Evolutionary conservation across 2,797 vertebrate species (phyloP).

Genomic region (Callimico goeldii): DNA sequence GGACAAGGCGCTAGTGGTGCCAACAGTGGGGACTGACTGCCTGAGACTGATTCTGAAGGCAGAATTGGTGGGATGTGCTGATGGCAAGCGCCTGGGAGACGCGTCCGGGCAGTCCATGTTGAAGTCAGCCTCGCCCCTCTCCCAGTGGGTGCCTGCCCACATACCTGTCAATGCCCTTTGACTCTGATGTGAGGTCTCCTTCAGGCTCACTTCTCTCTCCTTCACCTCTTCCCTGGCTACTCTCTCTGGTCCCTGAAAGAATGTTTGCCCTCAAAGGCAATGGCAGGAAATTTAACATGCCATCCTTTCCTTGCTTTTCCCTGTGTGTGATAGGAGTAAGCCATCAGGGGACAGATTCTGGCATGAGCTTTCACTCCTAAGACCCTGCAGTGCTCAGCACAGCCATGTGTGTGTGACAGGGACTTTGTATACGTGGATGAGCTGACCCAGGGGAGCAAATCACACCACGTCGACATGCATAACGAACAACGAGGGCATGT

Average conservation of each 20-base stretch:
- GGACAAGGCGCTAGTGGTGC: accelerated
- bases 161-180: neutral
- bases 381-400: accelerated
- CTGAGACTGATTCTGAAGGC: neutral
- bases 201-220: accelerated
- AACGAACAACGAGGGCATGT: neutral
- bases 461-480: neutral
- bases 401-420: accelerated
- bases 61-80: neutral
- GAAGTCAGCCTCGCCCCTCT: neutral
- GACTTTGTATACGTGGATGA: accelerated
- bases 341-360: neutral
- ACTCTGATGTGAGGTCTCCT: neutral
- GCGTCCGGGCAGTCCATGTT: accelerated
- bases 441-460: accelerated
- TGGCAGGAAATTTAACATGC: neutral
- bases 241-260: neutral
- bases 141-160: neutral
- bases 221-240: neutral
- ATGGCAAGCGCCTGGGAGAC: neutral
- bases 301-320: neutral
- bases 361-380: neutral
- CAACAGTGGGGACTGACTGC: neutral
- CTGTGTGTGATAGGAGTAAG: accelerated
- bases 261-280: neutral